Percentiles rank a stretch among this genome's conserved stretches.
Conservation (phyloP, 2,888 invertebrate species). For the Pyralis farinalis region DNA sequence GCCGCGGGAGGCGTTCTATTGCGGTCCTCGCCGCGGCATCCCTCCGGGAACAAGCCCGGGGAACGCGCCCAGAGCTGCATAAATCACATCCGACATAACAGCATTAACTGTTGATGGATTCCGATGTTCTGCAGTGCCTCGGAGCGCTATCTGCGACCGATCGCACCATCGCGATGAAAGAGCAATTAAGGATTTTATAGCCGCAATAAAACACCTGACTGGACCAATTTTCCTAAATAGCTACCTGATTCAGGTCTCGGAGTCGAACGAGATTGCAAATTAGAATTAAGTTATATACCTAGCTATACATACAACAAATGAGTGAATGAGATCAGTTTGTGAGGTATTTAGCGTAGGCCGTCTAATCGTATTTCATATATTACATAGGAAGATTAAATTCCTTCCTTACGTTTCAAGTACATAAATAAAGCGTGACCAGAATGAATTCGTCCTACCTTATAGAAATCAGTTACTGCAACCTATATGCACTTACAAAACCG, state of each 20-base stretch:
- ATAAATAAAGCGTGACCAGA: too few species aligned
- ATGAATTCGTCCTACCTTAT: too few species aligned
- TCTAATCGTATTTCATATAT: too few species aligned
- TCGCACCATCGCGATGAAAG: slow-evolving; percentile 6
- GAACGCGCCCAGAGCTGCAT: slow-evolving; percentile 45
- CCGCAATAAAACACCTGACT: not conserved
- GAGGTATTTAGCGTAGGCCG: slow-evolving; percentile 48
- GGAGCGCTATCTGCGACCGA: slow-evolving; percentile 10
- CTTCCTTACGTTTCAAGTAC: too few species aligned
- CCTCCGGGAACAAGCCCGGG: slow-evolving; percentile 41
- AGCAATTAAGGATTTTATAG: slow-evolving; percentile 5
- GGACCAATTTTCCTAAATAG: slow-evolving; percentile 7
- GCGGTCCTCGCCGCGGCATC: slow-evolving; percentile 45
- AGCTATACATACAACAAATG: slow-evolving; percentile 19
- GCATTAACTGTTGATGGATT: slow-evolving; percentile 54
- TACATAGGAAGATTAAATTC: too few species aligned
- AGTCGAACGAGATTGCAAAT: slow-evolving; percentile 28
- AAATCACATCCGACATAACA: slow-evolving; percentile 55
- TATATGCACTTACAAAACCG: too few species aligned
- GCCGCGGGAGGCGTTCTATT: slow-evolving; percentile 63
- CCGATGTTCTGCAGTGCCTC: slow-evolving; percentile 26
- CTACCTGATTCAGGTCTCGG: slow-evolving; percentile 16
- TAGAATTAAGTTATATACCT: slow-evolving; percentile 21
- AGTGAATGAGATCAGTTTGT: slow-evolving; percentile 32
- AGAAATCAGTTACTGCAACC: too few species aligned